Base-by-base conservation (phyloP, 2,113 vertebrate species). In the Lepisosteus oculatus region DNA sequence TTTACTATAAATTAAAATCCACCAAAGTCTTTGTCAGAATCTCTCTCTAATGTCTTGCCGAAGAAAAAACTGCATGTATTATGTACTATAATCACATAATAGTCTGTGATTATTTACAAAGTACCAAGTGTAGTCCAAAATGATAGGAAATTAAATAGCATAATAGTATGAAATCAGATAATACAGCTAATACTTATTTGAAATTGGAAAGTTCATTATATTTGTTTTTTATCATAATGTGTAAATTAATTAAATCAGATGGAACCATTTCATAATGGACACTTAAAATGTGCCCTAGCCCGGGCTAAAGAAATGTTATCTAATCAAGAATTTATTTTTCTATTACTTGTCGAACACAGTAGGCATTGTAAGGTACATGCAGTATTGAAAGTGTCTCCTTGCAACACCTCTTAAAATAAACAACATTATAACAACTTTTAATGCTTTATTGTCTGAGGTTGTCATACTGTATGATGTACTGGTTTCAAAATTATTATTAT, bases 131-230 rank as follows among this genome's bases (percentile, higher is more conserved):
- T 69, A 55, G 67, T 56, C 67, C 72, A 73, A 73, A 68, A 61
- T 55, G 72, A 68, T 65, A 73, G 56, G 57, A 62, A 73, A 73
- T 73, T 56, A 15, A 65, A 68, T 73, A 62, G 68, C 72, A 73
- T 65, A 73, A 55, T 56, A 73, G 65, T 73, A 73, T 73, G 72
- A 73, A 73, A 73, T 73, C 72, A 73, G 72, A 73, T 73, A 73
- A 73, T 68, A 73, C 55, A 47, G 45, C 54, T 61, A 67, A 72
- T 72, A 65, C 59, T 45, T 43, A 61, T 68, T 57, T 41, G 65
- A 73, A 68, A 73, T 51, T 68, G 72, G 9, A 9, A 62, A 61
- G 65, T 54, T 68, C 55, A 73, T 73, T 73, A 67, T 68, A 61
- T 73, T 68, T 68, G 68, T 67, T 73, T 67, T 73, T 68, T 13